Conservation (phyloP, 2,113 vertebrate species). For the Alligator sinensis region DNA sequence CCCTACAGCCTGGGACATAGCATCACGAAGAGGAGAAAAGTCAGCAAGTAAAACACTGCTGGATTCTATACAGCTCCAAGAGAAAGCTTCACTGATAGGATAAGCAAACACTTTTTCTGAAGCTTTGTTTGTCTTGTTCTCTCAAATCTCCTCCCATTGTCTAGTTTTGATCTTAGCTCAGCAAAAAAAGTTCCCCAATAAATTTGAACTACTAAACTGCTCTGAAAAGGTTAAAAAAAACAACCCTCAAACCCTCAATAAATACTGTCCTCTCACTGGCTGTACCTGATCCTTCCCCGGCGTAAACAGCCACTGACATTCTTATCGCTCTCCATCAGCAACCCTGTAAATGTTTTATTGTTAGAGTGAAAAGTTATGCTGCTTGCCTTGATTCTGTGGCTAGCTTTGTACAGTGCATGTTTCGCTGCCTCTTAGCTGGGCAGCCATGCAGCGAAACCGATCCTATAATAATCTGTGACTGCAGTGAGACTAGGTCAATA, state of each 20-base stretch:
- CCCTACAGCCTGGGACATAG: conserved; percentile 30
- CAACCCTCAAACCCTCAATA: conserved; percentile 40
- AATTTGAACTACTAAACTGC: conserved; percentile 53
- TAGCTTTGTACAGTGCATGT: not conserved
- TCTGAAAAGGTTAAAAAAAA: conserved; percentile 1
- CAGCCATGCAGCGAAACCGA: not conserved
- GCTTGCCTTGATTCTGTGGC: not conserved
- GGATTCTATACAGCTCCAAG: not conserved
- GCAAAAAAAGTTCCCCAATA: conserved; percentile 28
- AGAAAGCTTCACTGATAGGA: conserved; percentile 27
- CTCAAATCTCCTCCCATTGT: not conserved
- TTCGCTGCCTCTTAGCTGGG: not conserved
- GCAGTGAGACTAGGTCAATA: conserved; percentile 3
- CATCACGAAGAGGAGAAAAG: conserved; percentile 38
- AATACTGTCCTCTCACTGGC: not conserved
- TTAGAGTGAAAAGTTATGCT: not conserved
- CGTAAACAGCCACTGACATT: conserved; percentile 31
- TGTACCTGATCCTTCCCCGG: conserved; percentile 30
- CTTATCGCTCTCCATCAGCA: conserved; percentile 47
- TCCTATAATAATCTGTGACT: not conserved
- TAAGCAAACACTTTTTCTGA: not conserved
- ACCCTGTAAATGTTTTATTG: not conserved
- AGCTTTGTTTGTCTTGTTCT: conserved; percentile 3
- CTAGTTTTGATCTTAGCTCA: conserved; percentile 19
- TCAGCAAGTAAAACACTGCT: conserved; percentile 15